Evolutionary conservation across 2,888 invertebrate species (phyloP).

Genomic region (Gnatocerus cornutus): DNA sequence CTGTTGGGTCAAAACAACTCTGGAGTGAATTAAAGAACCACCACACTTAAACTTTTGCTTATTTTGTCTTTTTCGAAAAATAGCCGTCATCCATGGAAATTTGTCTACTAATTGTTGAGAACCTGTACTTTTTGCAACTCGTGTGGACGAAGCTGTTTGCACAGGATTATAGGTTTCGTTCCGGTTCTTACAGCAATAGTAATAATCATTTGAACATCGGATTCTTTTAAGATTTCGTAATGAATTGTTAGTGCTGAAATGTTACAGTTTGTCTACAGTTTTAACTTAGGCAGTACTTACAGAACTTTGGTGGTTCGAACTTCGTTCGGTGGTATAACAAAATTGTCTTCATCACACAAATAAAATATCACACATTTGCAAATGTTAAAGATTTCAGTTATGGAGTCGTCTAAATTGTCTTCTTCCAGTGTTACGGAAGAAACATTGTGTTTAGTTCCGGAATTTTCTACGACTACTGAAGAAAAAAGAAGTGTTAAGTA

Average conservation of each 20-base stretch:
- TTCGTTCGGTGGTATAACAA: conserved; percentile 53
- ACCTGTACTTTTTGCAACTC: background rate
- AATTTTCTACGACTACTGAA: too few species aligned
- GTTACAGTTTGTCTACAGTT: background rate
- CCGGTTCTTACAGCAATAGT: conserved; percentile 17
- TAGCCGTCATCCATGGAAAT: conserved; percentile 58
- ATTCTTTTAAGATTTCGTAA: conserved; percentile 8
- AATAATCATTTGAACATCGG: conserved; percentile 23
- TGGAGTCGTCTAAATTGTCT: conserved; percentile 16
- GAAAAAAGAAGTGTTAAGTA: too few species aligned
- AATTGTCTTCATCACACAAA: conserved; percentile 54
- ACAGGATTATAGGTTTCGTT: conserved; percentile 41
- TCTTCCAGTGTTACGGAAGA: conserved; percentile 8
- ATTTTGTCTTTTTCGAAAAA: conserved; percentile 37
- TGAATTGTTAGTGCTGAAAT: conserved; percentile 8
- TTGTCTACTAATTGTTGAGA: conserved; percentile 47
- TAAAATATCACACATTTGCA: conserved; percentile 56
- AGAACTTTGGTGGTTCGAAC: conserved; percentile 47
- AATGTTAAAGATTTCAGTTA: conserved; percentile 49
- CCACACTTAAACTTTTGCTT: conserved; percentile 49
- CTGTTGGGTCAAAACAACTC: conserved; percentile 55
- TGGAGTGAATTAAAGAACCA: conserved; percentile 58
- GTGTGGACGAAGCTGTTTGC: background rate
- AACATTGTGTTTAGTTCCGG: too few species aligned
- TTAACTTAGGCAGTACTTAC: conserved; percentile 3